These are phyloP conservation scores for Anastrepha ludens DNA, from an alignment of 1,140 invertebrate species.

Conservation along the genomic window DNA sequence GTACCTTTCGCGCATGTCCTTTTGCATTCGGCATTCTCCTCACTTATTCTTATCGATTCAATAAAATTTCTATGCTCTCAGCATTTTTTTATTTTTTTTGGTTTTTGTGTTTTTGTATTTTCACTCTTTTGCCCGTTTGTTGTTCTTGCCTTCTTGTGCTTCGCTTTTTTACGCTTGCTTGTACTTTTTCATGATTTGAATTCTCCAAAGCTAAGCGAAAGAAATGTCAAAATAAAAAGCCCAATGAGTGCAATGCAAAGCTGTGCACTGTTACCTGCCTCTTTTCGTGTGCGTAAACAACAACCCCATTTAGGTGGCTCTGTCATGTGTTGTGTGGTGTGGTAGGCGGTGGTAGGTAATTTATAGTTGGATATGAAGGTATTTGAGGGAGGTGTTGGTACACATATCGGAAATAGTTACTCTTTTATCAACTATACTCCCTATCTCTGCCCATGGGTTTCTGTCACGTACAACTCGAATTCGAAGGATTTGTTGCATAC, in stretches of 20 bases:
- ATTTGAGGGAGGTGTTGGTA: neutral
- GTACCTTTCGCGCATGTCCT: neutral
- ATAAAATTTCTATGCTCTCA: neutral
- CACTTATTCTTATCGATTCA: conserved; percentile 15
- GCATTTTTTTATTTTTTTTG: too few species aligned
- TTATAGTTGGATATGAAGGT: neutral
- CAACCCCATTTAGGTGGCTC: neutral
- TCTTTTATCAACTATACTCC: neutral
- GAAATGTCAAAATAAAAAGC: neutral
- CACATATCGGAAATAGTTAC: neutral
- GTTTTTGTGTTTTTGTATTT: neutral
- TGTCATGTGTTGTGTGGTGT: neutral
- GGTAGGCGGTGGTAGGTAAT: neutral
- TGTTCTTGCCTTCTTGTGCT: neutral
- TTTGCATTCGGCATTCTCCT: neutral
- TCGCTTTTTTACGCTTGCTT: neutral
- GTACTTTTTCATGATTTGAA: neutral
- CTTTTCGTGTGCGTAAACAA: neutral
- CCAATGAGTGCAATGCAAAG: neutral
- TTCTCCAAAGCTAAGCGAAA: neutral
- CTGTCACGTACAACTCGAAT: neutral
- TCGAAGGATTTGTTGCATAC: too few species aligned
- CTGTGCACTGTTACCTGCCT: neutral
- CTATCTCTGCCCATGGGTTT: neutral
- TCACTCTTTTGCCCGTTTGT: neutral